Evolutionary conservation across 1,140 invertebrate genomes (phyloP).

Genomic region (Aporrectodea caliginosa): DNA sequence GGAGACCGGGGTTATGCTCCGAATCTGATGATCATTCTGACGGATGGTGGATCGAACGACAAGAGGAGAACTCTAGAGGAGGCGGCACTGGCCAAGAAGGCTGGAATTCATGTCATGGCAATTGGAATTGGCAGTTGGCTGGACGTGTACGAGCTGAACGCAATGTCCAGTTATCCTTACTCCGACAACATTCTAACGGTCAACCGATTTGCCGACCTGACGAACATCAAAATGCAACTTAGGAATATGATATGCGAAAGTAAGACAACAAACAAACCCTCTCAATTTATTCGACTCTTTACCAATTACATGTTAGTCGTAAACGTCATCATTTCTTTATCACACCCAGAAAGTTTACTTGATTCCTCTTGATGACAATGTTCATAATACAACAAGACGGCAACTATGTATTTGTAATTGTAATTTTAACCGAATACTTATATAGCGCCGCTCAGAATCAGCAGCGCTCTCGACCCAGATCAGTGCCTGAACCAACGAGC

Average conservation of each 20-base stretch:
- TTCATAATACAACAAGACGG: too few relatives aligned
- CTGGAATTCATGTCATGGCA: constrained; percentile 8
- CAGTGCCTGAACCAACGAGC: too few relatives aligned
- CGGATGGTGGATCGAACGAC: constrained; percentile 47
- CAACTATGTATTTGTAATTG: too few relatives aligned
- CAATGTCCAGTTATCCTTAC: constrained; percentile 21
- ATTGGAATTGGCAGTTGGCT: constrained; percentile 26
- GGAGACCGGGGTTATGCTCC: constrained; percentile 43
- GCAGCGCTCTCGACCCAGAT: too few relatives aligned
- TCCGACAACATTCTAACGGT: constrained; percentile 11
- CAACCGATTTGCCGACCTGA: constrained; percentile 4
- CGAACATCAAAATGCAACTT: neutral
- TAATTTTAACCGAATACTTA: too few relatives aligned
- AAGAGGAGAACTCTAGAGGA: constrained; percentile 30
- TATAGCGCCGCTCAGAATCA: too few relatives aligned
- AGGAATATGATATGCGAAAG: neutral
- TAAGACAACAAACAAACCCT: too few relatives aligned
- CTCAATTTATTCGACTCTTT: too few relatives aligned
- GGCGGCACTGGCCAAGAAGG: neutral
- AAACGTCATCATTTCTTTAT: too few relatives aligned
- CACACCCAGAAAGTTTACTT: too few relatives aligned
- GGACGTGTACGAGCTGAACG: constrained; percentile 12
- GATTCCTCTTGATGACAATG: too few relatives aligned
- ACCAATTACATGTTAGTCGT: too few relatives aligned
- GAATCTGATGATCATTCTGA: constrained; percentile 45